Base-by-base conservation (phyloP, 2,888 invertebrate genomes). In the Cactoblastis cactorum region DNA sequence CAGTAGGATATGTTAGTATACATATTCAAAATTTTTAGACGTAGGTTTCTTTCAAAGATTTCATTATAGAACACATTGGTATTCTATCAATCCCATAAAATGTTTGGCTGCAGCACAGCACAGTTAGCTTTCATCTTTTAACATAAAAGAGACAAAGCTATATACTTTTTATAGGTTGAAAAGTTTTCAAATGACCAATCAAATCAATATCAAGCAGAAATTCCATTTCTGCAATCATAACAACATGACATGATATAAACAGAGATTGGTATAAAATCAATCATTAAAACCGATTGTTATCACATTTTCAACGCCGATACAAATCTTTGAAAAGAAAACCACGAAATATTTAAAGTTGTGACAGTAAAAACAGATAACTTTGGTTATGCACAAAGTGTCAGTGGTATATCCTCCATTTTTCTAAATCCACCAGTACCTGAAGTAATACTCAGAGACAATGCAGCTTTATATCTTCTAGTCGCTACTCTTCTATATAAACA, bases 361-460 rank as follows among this genome's bases (percentile, higher is more conserved):
- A 4, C 3, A 28, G 28, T 28, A 9, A 28, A 28, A 28, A 6
- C 9, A 43, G 14, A 18, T 14, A 28, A 22, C 46, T 48, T 38
- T 37, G 38, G 37, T 37, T n/a, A 35, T 28, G 35, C 4, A n/a
- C 47, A 17, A 46, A 62, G 65, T 58, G 66, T 52, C 58, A 69
- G 69, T 67, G 63, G 54, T 49, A 62, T 46, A 53, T 58, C 65
- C 73, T 73, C 66, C 60, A 62, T 68, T 68, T 67, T 58, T 58
- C 52, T 57, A 51, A 59, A 73, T 64, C 67, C 71, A 95, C 97
- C 97, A 97, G 97, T 98, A 98, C 98, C 97, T 98, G 97, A 97
- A 97, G 97, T 97, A 98, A 98, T 98, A 98, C 98, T 98, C 98
- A 96, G 91, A 92, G 91, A 91, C 94, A 91, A 91, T 90, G 91